Evolutionary conservation across 2,888 invertebrate genomes (phyloP), one percentile per base, ranked within the genome.

Genomic region (Petrolisthes cinctipes): DNA sequence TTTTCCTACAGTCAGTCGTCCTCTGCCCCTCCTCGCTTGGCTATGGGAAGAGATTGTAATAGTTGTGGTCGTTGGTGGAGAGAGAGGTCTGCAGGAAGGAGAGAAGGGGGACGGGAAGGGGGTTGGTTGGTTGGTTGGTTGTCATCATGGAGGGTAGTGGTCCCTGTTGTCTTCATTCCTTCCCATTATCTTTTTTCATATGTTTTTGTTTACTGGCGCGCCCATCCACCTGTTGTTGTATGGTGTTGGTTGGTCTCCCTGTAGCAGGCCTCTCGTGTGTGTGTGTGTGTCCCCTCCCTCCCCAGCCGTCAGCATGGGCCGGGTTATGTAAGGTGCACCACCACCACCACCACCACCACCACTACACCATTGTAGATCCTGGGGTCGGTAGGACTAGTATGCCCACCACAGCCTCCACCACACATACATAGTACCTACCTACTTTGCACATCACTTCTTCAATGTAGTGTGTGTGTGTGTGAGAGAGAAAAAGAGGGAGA

Each of bases 241-340:
- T 37, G 37, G 37, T 37, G 37, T 37, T 37, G 37, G 37, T 37
- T 37, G 37, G 37, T 37, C 37, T 37, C 37, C 37, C 37, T 2
- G 37, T 37, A 37, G 37, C 37, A 37, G 37, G 37, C 37, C 37
- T 37, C 37, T 37, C 37, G 37, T 37, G 37, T 37, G 37, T 37
- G 37, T 37, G 37, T 37, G 37, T 37, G 61, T 17, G 11, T 61
- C 61, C 61, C 61, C 61, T 14, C 14, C 61, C 61, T 17, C 61
- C 17, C 4, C 61, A 11, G 9, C 61, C 11, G 61, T 17, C 17
- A 17, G 61, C 17, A 9, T 17, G 17, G 11, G 61, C 11, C 61
- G 61, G 61, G 61, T 71, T 71, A 71, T 20, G 71, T 71, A 71
- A 71, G 71, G 71, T 61, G 61, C 61, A 61, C 11, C 37, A 37